Conservation (phyloP, 2,113 vertebrate species). For the Trichechus manatus region DNA sequence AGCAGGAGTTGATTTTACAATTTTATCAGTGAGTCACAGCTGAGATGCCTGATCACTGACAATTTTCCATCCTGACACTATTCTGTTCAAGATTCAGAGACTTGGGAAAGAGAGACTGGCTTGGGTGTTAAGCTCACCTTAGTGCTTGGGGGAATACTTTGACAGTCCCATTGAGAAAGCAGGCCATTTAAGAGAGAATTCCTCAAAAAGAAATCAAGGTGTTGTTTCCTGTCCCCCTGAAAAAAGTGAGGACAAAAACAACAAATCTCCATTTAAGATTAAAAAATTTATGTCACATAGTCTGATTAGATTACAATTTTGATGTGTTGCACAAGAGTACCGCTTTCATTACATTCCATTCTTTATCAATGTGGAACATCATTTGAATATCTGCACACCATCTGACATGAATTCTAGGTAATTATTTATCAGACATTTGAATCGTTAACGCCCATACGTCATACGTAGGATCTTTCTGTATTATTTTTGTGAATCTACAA, state of each 20-base stretch:
- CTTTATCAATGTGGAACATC: not conserved
- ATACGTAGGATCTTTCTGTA: not conserved
- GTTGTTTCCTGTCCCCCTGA: not conserved
- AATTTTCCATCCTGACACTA: not conserved
- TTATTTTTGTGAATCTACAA: not conserved
- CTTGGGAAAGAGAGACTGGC: not conserved
- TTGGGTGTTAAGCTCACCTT: not conserved
- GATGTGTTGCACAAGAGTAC: not conserved
- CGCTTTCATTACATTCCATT: not conserved
- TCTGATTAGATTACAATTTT: not conserved
- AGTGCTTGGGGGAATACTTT: not conserved
- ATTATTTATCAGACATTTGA: not conserved
- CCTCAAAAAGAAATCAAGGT: not conserved
- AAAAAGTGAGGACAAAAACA: not conserved
- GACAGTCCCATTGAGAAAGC: not conserved
- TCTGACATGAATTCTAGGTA: not conserved
- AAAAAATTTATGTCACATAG: not conserved
- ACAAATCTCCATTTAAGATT: not conserved
- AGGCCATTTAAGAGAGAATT: not conserved
- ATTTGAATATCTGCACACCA: not conserved
- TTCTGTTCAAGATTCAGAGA: not conserved
- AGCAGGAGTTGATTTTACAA: not conserved
- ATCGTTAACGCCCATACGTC: not conserved
- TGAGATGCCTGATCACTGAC: not conserved
- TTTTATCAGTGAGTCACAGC: not conserved